phyloP scores from a whole-genome alignment of 2,888 invertebrate species.

The Sycophila texana region DNA sequence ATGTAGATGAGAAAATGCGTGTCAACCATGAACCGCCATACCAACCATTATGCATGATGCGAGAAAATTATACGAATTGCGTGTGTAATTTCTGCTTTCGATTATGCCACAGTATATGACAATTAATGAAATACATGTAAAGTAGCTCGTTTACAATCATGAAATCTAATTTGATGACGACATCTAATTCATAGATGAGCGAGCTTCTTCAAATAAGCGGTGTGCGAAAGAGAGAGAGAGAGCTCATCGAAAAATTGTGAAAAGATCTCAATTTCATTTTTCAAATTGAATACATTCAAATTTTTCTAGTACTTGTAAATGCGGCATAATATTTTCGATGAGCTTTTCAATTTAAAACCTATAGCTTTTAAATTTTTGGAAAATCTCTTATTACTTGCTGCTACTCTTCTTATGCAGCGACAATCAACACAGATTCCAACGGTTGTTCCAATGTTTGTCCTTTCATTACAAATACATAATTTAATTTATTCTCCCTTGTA shows the following conservation, averaged over 20 bases:
- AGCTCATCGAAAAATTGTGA: constrained; percentile 37
- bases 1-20: not conserved
- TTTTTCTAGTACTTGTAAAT: too few species aligned
- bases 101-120: too few species aligned
- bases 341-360: constrained; percentile 33
- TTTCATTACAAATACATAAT: constrained; percentile 24
- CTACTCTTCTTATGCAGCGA: constrained; percentile 36
- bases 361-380: constrained; percentile 28
- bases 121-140: too few species aligned
- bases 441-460: constrained; percentile 34
- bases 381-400: constrained; percentile 42
- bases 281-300: too few species aligned
- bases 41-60: constrained; percentile 39
- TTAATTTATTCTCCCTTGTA: constrained; percentile 37
- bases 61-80: not conserved
- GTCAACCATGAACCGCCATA: constrained; percentile 56
- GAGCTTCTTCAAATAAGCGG: too few species aligned
- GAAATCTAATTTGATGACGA: too few species aligned
- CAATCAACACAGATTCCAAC: constrained; percentile 31
- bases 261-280: too few species aligned
- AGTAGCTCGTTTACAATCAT: too few species aligned
- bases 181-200: too few species aligned
- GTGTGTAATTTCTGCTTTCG: too few species aligned
- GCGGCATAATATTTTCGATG: constrained; percentile 23
- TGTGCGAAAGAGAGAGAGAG: too few species aligned